Evolutionary conservation across 1,140 invertebrate species (phyloP).

Genomic region (Rhynchophorus ferrugineus): DNA sequence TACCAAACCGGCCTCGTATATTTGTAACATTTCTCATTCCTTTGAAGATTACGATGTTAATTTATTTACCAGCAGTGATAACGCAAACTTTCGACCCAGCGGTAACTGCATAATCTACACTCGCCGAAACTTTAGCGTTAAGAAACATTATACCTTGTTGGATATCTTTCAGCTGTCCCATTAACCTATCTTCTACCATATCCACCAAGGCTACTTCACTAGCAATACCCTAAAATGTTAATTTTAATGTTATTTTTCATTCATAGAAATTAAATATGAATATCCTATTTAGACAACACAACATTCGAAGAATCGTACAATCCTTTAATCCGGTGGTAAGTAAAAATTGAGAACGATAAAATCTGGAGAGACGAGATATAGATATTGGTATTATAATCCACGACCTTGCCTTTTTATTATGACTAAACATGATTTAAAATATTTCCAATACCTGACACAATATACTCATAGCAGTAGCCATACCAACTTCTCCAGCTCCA

Average conservation of each 20-base stretch:
- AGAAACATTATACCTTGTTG: conserved; percentile 47
- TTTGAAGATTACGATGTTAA: no score
- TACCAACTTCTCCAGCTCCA: conserved; percentile 83
- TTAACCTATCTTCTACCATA: conserved; percentile 69
- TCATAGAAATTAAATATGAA: neutral
- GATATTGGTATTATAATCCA: neutral
- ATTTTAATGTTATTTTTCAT: no score
- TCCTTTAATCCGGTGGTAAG: no score
- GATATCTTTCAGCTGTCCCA: conserved; percentile 79
- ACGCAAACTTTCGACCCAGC: conserved; percentile 76
- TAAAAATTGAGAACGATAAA: no score
- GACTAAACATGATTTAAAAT: neutral
- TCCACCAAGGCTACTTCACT: conserved; percentile 77
- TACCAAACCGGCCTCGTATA: no score
- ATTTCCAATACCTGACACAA: conserved; percentile 62
- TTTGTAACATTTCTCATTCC: no score
- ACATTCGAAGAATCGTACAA: neutral
- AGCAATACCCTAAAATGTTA: conserved; percentile 64
- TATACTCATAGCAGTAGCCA: conserved; percentile 85
- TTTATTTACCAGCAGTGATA: conserved; percentile 57
- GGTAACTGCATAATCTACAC: conserved; percentile 65
- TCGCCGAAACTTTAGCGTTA: conserved; percentile 69
- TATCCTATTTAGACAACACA: neutral
- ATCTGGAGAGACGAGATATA: no score
- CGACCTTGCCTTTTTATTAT: neutral